Evolutionary conservation across 2,797 vertebrate genomes (phyloP).

Genomic region (Nannoperca obscura): DNA sequence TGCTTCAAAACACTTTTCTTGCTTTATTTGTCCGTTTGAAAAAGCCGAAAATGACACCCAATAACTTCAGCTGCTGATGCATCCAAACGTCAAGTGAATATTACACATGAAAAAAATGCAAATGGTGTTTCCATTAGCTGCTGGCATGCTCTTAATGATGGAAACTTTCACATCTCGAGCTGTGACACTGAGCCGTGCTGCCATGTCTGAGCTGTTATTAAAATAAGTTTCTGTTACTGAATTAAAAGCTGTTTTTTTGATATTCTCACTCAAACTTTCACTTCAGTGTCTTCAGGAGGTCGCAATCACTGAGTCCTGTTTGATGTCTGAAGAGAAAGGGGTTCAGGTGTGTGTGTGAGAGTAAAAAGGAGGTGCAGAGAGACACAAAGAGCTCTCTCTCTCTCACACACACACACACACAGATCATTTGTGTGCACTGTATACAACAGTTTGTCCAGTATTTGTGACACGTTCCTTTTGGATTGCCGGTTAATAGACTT

Average conservation of each 20-base stretch:
- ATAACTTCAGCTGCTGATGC: not conserved
- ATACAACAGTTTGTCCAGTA: not conserved
- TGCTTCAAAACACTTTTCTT: not conserved
- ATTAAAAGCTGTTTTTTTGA: not conserved
- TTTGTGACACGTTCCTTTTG: not conserved
- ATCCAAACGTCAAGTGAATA: not conserved
- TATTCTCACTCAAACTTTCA: not conserved
- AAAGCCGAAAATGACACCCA: not conserved
- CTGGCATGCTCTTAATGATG: constrained; percentile 8
- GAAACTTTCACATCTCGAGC: not conserved
- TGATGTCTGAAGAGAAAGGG: constrained; percentile 7
- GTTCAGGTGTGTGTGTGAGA: not conserved
- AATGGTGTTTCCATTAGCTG: constrained; percentile 12
- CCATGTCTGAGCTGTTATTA: not conserved
- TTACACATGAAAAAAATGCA: not conserved
- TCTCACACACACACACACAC: not conserved
- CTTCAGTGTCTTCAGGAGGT: not conserved
- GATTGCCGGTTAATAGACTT: not conserved
- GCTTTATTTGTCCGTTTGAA: constrained; percentile 8
- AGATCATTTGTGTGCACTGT: not conserved
- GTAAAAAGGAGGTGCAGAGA: not conserved
- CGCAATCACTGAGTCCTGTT: not conserved
- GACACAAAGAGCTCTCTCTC: not conserved
- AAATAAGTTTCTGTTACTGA: not conserved
- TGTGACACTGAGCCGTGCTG: not conserved